A percentile compares a stretch with the other conserved stretches of the same genome.
phyloP scores from a whole-genome alignment of 2,797 vertebrate species.

The Sitta carolinensis region DNA sequence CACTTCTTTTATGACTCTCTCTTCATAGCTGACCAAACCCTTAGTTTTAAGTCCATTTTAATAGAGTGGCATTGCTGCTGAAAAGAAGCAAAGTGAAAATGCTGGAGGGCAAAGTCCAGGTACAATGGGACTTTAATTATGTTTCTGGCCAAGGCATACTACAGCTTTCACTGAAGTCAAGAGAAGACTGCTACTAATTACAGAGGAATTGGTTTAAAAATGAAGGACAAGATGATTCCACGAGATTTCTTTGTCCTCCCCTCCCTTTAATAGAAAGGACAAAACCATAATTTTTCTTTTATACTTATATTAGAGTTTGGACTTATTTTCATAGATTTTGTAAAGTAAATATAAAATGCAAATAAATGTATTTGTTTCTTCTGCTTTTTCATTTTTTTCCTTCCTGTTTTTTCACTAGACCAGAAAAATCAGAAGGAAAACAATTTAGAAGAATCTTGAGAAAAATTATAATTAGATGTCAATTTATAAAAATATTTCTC shows the following conservation, averaged over 20 bases:
- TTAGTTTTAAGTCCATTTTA: background rate
- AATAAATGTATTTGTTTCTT: background rate
- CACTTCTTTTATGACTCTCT: background rate
- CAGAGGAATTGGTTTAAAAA: background rate
- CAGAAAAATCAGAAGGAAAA: background rate
- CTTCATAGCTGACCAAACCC: background rate
- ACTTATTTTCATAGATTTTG: background rate
- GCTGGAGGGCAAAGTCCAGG: background rate
- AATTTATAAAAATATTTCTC: rapidly evolving
- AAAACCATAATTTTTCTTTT: background rate
- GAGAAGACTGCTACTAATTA: background rate
- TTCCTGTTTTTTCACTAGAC: background rate
- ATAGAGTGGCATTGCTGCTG: background rate
- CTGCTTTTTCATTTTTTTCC: background rate
- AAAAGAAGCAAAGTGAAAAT: background rate
- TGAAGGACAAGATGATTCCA: background rate
- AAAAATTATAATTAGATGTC: background rate
- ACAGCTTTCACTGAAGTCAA: background rate
- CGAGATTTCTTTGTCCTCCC: background rate
- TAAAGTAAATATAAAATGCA: background rate
- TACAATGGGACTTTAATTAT: background rate
- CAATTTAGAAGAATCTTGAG: background rate
- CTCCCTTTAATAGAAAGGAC: background rate
- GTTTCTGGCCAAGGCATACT: background rate
- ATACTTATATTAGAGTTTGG: background rate